A percentile compares a stretch with the other conserved stretches of the same genome.
Evolutionary conservation across 2,797 vertebrate species (phyloP).

Genomic region (Poecilia picta): DNA sequence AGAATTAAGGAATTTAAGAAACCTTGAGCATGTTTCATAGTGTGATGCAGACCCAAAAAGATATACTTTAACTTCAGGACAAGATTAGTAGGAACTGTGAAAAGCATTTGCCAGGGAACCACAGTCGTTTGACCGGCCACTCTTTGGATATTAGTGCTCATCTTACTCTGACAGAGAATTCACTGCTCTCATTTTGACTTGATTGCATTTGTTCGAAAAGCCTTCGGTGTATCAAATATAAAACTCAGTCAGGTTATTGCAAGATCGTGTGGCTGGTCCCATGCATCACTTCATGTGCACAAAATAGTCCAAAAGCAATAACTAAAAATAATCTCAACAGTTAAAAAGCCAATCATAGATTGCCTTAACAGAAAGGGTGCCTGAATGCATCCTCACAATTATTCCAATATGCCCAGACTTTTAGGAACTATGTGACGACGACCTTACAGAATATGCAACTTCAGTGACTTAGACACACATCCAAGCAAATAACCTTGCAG

Average conservation of each 20-base stretch:
- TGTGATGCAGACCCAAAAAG: background rate
- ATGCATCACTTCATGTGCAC: background rate
- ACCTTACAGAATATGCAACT: conserved; percentile 20
- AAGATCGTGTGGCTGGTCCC: background rate
- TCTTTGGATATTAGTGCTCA: background rate
- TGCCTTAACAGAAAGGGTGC: conserved; percentile 32
- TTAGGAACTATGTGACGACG: conserved; percentile 50
- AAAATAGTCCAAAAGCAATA: background rate
- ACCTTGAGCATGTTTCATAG: background rate
- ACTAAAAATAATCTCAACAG: conserved; percentile 44
- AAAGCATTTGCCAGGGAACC: background rate
- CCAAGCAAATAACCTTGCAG: conserved; percentile 1
- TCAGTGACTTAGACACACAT: conserved; percentile 25
- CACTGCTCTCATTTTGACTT: background rate
- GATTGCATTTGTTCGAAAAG: background rate
- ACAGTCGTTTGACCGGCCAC: background rate
- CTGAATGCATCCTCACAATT: conserved; percentile 54
- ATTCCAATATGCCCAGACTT: conserved; percentile 51
- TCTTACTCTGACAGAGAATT: background rate
- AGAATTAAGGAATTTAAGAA: background rate
- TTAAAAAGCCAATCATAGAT: conserved; percentile 52
- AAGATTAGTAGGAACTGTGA: background rate
- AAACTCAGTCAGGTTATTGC: background rate
- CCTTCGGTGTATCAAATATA: background rate
- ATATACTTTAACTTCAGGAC: background rate